Evolutionary conservation across 2,113 vertebrate genomes (phyloP).

Genomic region (Odocoileus hemionus): DNA sequence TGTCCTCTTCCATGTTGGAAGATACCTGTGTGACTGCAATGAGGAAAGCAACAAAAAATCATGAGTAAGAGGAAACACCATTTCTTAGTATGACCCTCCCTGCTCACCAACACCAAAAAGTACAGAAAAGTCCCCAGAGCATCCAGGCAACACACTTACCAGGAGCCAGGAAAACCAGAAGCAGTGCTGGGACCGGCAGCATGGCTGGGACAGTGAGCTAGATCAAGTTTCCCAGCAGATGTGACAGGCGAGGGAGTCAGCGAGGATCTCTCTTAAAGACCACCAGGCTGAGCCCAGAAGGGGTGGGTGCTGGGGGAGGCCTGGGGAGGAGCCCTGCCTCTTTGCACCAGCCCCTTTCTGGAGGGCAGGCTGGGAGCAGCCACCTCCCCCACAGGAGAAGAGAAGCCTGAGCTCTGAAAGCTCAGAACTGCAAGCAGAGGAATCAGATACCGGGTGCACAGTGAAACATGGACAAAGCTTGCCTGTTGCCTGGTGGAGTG

Average conservation of each 20-base stretch:
- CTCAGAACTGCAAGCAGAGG: not conserved
- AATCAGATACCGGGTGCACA: too few species aligned
- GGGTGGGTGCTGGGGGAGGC: not conserved
- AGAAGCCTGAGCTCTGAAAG: not conserved
- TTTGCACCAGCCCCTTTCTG: not conserved
- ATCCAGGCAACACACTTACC: not conserved
- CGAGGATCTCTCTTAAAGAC: not conserved
- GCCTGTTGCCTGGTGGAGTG: not conserved
- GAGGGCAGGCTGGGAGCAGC: too few species aligned
- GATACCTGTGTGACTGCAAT: not conserved
- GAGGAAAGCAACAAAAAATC: not conserved
- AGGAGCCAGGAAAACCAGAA: not conserved
- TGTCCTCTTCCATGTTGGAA: not conserved
- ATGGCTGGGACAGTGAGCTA: not conserved
- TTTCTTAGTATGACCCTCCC: not conserved
- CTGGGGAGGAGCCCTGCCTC: not conserved
- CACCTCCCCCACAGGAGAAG: not conserved
- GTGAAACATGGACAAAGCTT: accelerated
- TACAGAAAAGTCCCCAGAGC: not conserved
- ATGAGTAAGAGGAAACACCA: accelerated
- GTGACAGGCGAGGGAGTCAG: not conserved
- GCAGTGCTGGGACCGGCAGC: not conserved
- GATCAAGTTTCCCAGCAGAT: not conserved
- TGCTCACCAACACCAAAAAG: not conserved
- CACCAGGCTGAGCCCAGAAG: not conserved